Conservation (phyloP, 1,140 invertebrate species). For the Micrasema minimum region DNA sequence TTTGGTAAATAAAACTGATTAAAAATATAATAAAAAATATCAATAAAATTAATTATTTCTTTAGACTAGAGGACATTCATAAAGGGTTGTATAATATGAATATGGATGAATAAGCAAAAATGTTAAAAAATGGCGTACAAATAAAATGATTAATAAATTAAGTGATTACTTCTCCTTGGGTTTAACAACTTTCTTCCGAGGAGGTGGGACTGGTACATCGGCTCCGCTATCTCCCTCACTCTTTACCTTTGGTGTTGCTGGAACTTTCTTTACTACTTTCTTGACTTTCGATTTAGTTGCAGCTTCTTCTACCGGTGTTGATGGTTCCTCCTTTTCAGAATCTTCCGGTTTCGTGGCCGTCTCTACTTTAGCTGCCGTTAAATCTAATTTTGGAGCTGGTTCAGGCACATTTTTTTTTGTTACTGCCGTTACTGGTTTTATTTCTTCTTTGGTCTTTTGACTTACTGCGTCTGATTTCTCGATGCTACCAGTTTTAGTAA, state of each 20-base stretch:
- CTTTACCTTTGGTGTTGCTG: slow-evolving; percentile 39
- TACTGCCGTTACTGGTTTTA: neutral
- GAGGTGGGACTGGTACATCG: slow-evolving; percentile 64
- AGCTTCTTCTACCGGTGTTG: slow-evolving; percentile 33
- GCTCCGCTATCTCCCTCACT: slow-evolving; percentile 55
- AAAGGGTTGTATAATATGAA: slow-evolving; percentile 51
- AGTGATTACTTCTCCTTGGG: slow-evolving; percentile 60
- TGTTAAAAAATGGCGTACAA: slow-evolving; percentile 29
- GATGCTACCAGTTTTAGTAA: slow-evolving; percentile 21
- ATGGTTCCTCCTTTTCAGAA: slow-evolving; percentile 34
- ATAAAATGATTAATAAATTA: slow-evolving; percentile 16
- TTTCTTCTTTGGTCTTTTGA: neutral
- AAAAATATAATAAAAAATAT: slow-evolving; percentile 43
- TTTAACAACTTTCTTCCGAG: slow-evolving; percentile 65
- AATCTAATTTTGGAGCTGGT: slow-evolving; percentile 10
- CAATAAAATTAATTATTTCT: slow-evolving; percentile 43
- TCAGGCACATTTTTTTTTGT: slow-evolving; percentile 5
- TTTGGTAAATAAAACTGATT: slow-evolving; percentile 41
- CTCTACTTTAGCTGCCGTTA: slow-evolving; percentile 16
- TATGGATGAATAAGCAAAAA: slow-evolving; percentile 40
- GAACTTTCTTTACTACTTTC: slow-evolving; percentile 62
- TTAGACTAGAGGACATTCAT: slow-evolving; percentile 57
- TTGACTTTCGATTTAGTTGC: slow-evolving; percentile 59
- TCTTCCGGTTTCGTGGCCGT: slow-evolving; percentile 4
- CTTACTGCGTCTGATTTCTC: slow-evolving; percentile 13